A percentile compares a stretch with the other conserved stretches of the same genome.
Evolutionary conservation across 1,140 invertebrate genomes (phyloP).

Genomic region (Brachionus koreanus): DNA sequence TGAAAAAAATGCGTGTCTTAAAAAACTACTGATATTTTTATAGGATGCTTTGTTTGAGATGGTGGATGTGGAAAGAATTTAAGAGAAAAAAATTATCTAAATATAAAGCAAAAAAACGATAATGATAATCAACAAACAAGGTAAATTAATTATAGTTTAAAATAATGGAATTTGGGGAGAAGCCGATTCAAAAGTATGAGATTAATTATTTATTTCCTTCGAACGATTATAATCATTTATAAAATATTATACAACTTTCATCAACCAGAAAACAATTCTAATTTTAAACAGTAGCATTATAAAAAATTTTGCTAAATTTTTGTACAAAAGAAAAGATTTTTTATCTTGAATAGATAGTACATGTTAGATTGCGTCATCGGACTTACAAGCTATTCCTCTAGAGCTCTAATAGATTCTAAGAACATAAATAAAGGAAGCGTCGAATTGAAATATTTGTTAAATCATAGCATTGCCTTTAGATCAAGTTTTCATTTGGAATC

Average conservation of each 20-base stretch:
- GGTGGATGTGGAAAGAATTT: not conserved
- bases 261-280: not conserved
- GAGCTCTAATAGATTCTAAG: not conserved
- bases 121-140: not conserved
- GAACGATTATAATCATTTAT: not conserved
- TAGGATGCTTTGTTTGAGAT: not conserved
- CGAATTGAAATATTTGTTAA: not conserved
- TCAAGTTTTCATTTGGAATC: not conserved
- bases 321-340: not conserved
- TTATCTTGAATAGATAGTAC: not conserved
- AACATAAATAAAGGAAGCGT: not conserved
- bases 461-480: not conserved
- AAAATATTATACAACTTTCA: not conserved
- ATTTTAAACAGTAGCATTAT: not conserved
- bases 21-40: not conserved
- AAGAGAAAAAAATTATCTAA: not conserved
- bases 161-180: not conserved
- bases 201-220: slow-evolving; percentile 7
- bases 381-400: not conserved
- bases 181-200: not conserved
- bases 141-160: slow-evolving; percentile 15
- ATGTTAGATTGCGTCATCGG: not conserved
- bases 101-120: not conserved
- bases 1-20: not conserved
- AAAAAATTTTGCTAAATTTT: not conserved